Evolutionary conservation across 2,797 vertebrate species (phyloP), one percentile per base, ranked within the genome.

Genomic region (Bradypus variegatus): DNA sequence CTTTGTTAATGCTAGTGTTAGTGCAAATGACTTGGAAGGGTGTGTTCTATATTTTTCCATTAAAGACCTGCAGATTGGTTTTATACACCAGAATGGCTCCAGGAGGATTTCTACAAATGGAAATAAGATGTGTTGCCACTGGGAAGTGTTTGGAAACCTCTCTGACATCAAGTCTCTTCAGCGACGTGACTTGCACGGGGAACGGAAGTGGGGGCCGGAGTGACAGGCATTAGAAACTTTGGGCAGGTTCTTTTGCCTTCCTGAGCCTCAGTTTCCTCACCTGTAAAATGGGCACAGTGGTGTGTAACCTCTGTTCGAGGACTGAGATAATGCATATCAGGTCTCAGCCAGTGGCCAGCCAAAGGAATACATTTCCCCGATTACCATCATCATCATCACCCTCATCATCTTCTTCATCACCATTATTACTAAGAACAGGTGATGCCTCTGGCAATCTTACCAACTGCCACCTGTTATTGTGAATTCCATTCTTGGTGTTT

Each of bases 1-100:
- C 58, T 91, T 91, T 15, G 15, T 92, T 48, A 76, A 84, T 77
- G 55, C 38, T 77, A 38, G 12, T 75, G 58, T 75, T 67, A 50
- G 91, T 60, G 55, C 27, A 83, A 93, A 86, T 5, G 23, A n/a
- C 50, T 75, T 60, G 58, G 75, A 50, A 38, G 53, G 6, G 3
- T 65, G 62, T 89, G 81, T 86, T 81, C 41, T 73, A 33, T 88
- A 75, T 79, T 73, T 90, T 90, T 75, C 53, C 84, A 77, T 87
- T 53, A 87, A 90, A 18, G 76, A 86, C 76, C 62, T 70, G 65
- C n/a, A 58, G 38, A 33, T 60, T 79, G 67, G 38, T 70, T 89
- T 87, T 89, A 81, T 62, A 48, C n/a, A 83, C 41, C 6, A 55
- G 55, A 60, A 69, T 48, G 41, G 18, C 78, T 93, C 91, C 69